These are phyloP conservation scores for Elysia chlorotica DNA, from an alignment of 1,140 invertebrate species.

Conservation along the genomic window DNA sequence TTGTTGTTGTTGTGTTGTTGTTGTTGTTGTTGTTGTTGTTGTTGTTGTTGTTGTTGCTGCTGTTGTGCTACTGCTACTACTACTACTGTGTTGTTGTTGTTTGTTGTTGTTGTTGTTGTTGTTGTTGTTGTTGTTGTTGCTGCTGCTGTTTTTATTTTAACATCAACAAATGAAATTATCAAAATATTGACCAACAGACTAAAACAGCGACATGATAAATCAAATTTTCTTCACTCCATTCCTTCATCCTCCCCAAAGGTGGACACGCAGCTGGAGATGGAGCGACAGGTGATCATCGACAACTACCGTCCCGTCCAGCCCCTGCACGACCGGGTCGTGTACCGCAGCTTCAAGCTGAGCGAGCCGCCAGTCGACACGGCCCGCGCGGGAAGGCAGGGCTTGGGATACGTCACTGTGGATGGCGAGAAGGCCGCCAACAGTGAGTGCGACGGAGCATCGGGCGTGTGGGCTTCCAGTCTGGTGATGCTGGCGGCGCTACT, in stretches of 20 bases:
- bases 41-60: not conserved
- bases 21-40: not conserved
- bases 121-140: slow-evolving; percentile 10
- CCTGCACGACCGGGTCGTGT: slow-evolving; percentile 39
- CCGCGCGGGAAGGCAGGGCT: not conserved
- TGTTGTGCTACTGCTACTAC: not conserved
- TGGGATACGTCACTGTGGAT: not conserved
- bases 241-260: not conserved
- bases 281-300: slow-evolving; percentile 40
- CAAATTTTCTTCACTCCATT: not conserved
- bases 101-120: not conserved
- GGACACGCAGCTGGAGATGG: not conserved
- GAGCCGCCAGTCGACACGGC: too few species aligned
- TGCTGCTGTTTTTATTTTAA: not conserved
- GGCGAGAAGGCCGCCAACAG: not conserved
- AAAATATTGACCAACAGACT: not conserved
- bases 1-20: not conserved
- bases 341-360: slow-evolving; percentile 42
- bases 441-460: too few species aligned
- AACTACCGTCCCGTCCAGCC: slow-evolving; percentile 54
- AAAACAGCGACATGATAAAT: not conserved
- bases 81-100: not conserved
- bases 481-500: too few species aligned
- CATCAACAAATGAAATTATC: not conserved
- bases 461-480: too few species aligned